Evolutionary conservation across 1,140 invertebrate species (phyloP).

Genomic region (Cotesia vestalis): DNA sequence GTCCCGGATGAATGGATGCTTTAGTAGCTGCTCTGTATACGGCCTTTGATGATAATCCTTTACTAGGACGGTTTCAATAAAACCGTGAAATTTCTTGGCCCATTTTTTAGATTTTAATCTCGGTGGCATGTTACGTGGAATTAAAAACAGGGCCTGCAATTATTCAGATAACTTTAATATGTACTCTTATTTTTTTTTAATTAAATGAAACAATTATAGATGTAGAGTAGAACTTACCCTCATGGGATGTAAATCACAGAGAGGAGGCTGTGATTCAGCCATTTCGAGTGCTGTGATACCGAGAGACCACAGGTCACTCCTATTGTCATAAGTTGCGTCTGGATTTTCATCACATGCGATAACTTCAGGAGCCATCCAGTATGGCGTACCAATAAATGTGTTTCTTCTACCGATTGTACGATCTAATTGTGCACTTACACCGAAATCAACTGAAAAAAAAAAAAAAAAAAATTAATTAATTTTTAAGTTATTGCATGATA

Average conservation of each 20-base stretch:
- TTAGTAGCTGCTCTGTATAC: slow-evolving; percentile 96
- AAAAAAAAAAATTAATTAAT: slow-evolving; percentile 46
- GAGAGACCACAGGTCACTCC: slow-evolving; percentile 97
- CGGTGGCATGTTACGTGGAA: slow-evolving; percentile 96
- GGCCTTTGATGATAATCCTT: slow-evolving; percentile 99
- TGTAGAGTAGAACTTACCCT: slow-evolving; percentile 66
- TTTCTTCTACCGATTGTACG: slow-evolving; percentile 98
- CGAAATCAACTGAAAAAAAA: slow-evolving; percentile 91
- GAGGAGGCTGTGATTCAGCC: slow-evolving; percentile 99
- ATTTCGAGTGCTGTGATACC: slow-evolving; percentile 99
- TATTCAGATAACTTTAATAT: slow-evolving; percentile 6
- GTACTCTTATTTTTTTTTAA: not conserved
- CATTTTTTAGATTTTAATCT: slow-evolving; percentile 98
- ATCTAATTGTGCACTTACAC: slow-evolving; percentile 98
- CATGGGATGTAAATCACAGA: slow-evolving; percentile 99
- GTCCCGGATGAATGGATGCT: slow-evolving; percentile 97
- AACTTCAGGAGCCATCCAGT: slow-evolving; percentile 98
- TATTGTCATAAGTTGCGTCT: slow-evolving; percentile 99
- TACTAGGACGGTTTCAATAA: slow-evolving; percentile 88
- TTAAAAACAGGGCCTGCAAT: slow-evolving; percentile 87
- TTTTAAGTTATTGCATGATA: slow-evolving; percentile 1
- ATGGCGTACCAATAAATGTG: slow-evolving; percentile 99
- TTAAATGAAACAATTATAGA: not conserved
- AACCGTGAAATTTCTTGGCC: slow-evolving; percentile 95
- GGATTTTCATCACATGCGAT: slow-evolving; percentile 99